Evolutionary conservation across 2,797 vertebrate genomes (phyloP).

Genomic region (Cichlasoma orientale): DNA sequence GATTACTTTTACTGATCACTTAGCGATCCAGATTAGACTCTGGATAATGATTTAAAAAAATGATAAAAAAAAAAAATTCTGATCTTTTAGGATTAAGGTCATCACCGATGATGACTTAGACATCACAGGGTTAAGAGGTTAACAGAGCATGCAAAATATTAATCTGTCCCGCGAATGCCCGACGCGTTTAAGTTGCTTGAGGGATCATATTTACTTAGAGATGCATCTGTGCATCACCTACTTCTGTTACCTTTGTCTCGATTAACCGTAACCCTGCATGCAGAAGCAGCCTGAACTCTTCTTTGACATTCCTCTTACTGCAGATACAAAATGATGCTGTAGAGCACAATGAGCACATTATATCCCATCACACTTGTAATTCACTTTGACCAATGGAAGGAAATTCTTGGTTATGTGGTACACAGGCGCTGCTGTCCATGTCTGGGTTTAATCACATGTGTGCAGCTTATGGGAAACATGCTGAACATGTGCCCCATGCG

Average conservation of each 20-base stretch:
- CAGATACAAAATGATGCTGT: conserved; percentile 45
- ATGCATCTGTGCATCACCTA: neutral
- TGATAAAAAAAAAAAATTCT: too few species aligned
- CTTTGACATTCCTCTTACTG: neutral
- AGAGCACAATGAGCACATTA: conserved; percentile 52
- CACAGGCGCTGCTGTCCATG: conserved; percentile 48
- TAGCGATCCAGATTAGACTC: too few species aligned
- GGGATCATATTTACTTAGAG: too few species aligned
- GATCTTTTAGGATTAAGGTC: too few species aligned
- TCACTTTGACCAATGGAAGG: conserved; percentile 54
- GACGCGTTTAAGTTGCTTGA: too few species aligned
- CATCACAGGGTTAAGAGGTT: too few species aligned
- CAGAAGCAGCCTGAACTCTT: neutral
- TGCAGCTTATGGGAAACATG: conserved; percentile 57
- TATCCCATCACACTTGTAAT: conserved; percentile 44
- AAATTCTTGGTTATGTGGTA: conserved; percentile 55
- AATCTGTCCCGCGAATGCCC: too few species aligned
- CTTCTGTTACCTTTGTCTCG: neutral
- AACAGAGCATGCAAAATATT: too few species aligned
- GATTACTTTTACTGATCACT: too few species aligned
- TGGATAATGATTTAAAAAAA: too few species aligned
- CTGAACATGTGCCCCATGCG: conserved; percentile 32
- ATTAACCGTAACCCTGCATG: neutral
- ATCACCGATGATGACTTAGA: too few species aligned
- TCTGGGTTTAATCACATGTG: conserved; percentile 43